Evolutionary conservation across 2,113 vertebrate genomes (phyloP).

Genomic region (Datnioides undecimradiatus): DNA sequence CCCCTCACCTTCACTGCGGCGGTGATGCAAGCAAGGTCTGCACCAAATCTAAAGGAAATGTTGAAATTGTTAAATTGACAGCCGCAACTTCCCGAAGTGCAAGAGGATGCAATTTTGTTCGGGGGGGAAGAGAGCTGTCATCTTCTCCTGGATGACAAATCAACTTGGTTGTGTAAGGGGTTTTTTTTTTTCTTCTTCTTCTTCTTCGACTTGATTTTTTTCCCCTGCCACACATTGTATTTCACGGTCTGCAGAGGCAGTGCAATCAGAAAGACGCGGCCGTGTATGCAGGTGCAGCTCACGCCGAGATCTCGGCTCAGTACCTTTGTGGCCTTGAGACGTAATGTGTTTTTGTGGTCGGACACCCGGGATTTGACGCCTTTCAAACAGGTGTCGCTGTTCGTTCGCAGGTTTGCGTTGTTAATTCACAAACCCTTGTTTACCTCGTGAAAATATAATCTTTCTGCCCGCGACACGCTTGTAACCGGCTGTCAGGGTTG

Average conservation of each 20-base stretch:
- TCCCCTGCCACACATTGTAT: not conserved
- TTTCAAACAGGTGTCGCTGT: not conserved
- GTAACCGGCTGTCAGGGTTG: not conserved
- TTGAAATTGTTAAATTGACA: not conserved
- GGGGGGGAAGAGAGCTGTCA: not conserved
- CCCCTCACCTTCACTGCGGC: not conserved
- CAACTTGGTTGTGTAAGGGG: not conserved
- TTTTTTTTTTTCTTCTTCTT: not conserved
- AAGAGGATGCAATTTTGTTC: slow-evolving; percentile 11
- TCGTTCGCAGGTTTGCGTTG: not conserved
- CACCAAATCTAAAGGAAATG: not conserved
- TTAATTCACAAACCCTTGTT: not conserved
- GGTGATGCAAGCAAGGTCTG: slow-evolving; percentile 14
- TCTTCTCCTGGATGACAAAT: not conserved
- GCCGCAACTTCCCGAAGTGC: slow-evolving; percentile 15
- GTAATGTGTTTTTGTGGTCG: slow-evolving; percentile 3
- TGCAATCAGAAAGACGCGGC: not conserved
- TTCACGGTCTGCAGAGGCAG: not conserved
- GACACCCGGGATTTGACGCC: not conserved
- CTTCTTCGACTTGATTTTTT: too few relatives aligned
- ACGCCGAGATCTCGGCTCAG: not conserved
- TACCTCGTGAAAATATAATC: not conserved
- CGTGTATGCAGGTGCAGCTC: not conserved
- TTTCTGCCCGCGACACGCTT: not conserved
- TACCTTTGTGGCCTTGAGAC: not conserved